phyloP scores from a whole-genome alignment of 2,113 vertebrate species.

The Prietella phreatophila region DNA sequence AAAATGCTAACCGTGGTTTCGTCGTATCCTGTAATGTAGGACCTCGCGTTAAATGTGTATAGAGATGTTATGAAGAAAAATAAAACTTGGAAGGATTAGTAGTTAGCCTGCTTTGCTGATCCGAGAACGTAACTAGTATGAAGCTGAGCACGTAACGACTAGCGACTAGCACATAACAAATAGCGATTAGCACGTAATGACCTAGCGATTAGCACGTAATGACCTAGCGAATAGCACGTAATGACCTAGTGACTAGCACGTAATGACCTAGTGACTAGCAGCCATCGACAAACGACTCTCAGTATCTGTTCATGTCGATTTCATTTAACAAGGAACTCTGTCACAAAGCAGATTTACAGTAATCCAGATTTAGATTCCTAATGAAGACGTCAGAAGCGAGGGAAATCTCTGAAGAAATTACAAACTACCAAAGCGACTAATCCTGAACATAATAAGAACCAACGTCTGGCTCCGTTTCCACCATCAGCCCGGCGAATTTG shows the following conservation, averaged over 20 bases:
- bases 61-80: too few relatives aligned
- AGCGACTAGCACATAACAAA: neutral
- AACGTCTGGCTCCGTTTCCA: neutral
- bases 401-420: neutral
- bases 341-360: neutral
- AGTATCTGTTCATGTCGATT: too few relatives aligned
- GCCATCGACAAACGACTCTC: neutral
- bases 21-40: neutral
- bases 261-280: neutral
- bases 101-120: neutral
- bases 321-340: neutral
- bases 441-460: conserved; percentile 3
- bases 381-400: neutral
- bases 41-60: neutral
- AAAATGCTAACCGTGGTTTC: neutral
- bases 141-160: too few relatives aligned
- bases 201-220: too few relatives aligned
- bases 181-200: neutral
- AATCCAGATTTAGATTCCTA: neutral
- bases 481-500: neutral
- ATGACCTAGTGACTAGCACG: too few relatives aligned
- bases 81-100: neutral
- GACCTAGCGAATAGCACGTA: neutral
- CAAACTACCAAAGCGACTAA: neutral
- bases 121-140: neutral